phyloP scores from a whole-genome alignment of 2,113 vertebrate species.

The Pica pica region DNA sequence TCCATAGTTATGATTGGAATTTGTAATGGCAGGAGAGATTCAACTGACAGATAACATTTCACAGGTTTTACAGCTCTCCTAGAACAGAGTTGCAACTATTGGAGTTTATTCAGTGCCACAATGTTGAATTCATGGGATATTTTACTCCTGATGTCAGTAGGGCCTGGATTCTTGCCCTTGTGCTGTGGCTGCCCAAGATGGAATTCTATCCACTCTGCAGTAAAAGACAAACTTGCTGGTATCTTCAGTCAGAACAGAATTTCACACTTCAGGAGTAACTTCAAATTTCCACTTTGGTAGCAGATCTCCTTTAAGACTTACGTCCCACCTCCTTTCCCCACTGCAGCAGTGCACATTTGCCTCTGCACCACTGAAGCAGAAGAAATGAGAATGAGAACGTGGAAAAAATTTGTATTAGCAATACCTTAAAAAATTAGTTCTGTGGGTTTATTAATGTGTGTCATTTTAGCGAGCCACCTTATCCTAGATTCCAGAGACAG shows the following conservation, averaged over 20 bases:
- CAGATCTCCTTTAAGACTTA: not conserved
- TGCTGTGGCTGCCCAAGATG: not conserved
- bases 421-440: not conserved
- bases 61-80: not conserved
- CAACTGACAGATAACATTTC: not conserved
- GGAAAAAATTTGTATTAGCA: not conserved
- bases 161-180: constrained; percentile 28
- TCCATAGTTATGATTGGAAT: not conserved
- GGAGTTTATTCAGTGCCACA: constrained; percentile 16
- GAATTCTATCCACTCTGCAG: not conserved
- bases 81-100: not conserved
- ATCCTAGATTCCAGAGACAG: not conserved
- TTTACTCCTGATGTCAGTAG: constrained; percentile 37
- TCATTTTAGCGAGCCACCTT: not conserved
- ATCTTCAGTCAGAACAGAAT: not conserved
- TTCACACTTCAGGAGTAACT: not conserved
- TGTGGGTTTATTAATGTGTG: accelerated
- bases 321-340: not conserved
- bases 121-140: constrained; percentile 27
- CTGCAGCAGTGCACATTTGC: not conserved
- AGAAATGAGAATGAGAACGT: not conserved
- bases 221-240: not conserved
- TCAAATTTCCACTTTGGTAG: not conserved
- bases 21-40: not conserved
- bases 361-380: not conserved